phyloP scores from a whole-genome alignment of 2,888 invertebrate genomes.

The Theretra japonica region DNA sequence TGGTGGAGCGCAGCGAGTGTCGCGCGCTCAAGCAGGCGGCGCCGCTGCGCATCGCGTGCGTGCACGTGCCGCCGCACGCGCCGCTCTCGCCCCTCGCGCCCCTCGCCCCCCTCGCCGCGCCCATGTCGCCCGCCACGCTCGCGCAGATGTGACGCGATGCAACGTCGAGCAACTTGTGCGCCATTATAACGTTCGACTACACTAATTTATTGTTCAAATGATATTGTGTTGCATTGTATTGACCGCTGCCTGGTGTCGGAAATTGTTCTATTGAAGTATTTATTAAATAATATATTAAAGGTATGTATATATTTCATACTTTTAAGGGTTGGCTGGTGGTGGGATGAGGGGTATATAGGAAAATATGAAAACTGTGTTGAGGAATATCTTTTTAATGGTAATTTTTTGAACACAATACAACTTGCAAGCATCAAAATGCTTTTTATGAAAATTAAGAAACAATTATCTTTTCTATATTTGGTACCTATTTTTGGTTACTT shows the following conservation, averaged over 20 bases:
- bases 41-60: slow-evolving; percentile 62
- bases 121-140: slow-evolving; percentile 33
- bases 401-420: slow-evolving; percentile 85
- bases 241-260: not conserved
- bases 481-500: slow-evolving; percentile 84
- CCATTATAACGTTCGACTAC: not conserved
- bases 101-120: slow-evolving; percentile 40
- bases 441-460: slow-evolving; percentile 82
- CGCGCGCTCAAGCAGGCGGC: slow-evolving; percentile 48
- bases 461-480: slow-evolving; percentile 83
- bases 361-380: slow-evolving; percentile 50
- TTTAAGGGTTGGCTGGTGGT: not conserved
- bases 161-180: not conserved
- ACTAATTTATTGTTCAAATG: not conserved
- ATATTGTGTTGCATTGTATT: not conserved
- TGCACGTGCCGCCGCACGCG: slow-evolving; percentile 41
- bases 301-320: not conserved
- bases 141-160: slow-evolving; percentile 14
- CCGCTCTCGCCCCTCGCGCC: slow-evolving; percentile 41
- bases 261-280: slow-evolving; percentile 19
- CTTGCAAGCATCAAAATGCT: slow-evolving; percentile 85
- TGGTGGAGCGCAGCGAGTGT: slow-evolving; percentile 54
- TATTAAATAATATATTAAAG: slow-evolving; percentile 4
- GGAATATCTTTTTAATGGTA: slow-evolving; percentile 80
- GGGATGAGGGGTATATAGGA: not conserved